A percentile compares a stretch with the other conserved stretches of the same genome.
Conservation (phyloP, 2,797 vertebrate genomes). For the Enteromius paludinosus region DNA sequence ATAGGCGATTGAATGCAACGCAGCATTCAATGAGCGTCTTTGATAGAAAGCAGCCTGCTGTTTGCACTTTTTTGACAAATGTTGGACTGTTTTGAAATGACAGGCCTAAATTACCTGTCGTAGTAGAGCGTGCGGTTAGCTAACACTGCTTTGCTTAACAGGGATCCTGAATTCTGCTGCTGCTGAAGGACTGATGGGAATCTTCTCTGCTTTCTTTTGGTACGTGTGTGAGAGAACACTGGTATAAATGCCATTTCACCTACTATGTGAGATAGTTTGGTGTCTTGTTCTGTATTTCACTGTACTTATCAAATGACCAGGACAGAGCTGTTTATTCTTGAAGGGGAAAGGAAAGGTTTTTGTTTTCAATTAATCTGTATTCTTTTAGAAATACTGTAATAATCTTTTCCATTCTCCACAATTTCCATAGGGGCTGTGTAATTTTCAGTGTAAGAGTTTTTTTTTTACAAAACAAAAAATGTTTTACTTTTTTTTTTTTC, state of each 20-base stretch:
- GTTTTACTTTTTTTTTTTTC: neutral
- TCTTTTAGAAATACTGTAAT: neutral
- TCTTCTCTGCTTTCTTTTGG: conserved; percentile 51
- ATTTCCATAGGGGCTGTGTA: neutral
- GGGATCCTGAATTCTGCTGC: conserved; percentile 56
- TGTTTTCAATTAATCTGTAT: neutral
- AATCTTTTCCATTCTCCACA: neutral
- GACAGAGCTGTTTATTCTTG: neutral
- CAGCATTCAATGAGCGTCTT: conserved; percentile 68
- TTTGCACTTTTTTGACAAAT: conserved; percentile 73
- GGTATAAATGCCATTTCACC: conserved; percentile 63
- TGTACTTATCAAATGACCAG: neutral
- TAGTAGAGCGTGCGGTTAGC: conserved; percentile 60
- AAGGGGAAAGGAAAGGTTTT: neutral
- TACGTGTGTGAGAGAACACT: neutral
- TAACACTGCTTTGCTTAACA: conserved; percentile 63
- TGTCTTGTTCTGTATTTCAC: neutral
- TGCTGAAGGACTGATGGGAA: conserved; percentile 62
- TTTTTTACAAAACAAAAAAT: too few relatives aligned
- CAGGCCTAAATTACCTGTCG: conserved; percentile 73
- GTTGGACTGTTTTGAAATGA: conserved; percentile 76
- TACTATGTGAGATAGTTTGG: conserved; percentile 66
- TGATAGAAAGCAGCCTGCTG: conserved; percentile 65
- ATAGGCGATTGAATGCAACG: conserved; percentile 70
- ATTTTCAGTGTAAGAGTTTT: neutral